Conservation (phyloP, 2,797 vertebrate genomes). For the Pseudomugil tenellus region DNA sequence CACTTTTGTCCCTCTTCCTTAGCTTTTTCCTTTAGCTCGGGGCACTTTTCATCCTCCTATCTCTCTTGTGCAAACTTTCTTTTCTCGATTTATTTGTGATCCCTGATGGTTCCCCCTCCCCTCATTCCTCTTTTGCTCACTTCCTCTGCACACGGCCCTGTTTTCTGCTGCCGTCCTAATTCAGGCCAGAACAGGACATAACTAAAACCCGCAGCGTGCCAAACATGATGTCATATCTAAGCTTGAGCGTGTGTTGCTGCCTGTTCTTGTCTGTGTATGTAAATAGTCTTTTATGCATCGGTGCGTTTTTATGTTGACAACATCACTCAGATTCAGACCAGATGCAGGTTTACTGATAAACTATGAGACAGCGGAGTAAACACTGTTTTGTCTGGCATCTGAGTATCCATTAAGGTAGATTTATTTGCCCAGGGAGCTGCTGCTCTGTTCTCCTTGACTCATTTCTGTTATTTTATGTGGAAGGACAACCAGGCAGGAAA, state of each 20-base stretch:
- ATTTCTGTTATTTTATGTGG: constrained; percentile 47
- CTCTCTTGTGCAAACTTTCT: constrained; percentile 36
- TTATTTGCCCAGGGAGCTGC: constrained; percentile 44
- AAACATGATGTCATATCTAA: constrained; percentile 78
- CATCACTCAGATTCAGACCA: constrained; percentile 43
- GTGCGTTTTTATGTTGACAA: constrained; percentile 36
- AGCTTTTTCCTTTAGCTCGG: constrained; percentile 13
- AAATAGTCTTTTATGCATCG: constrained; percentile 20
- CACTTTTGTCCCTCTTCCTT: background rate
- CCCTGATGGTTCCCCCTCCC: constrained; percentile 55
- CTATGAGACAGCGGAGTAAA: constrained; percentile 27
- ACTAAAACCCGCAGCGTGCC: constrained; percentile 64
- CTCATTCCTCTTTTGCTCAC: constrained; percentile 65
- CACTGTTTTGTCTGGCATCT: constrained; percentile 41
- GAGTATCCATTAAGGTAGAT: constrained; percentile 57
- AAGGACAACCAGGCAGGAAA: constrained; percentile 59
- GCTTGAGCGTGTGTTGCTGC: constrained; percentile 35
- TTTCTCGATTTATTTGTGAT: constrained; percentile 52
- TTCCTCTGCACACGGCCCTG: constrained; percentile 71
- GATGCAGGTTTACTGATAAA: constrained; percentile 50
- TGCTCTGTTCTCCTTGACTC: constrained; percentile 26
- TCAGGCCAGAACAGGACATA: constrained; percentile 76
- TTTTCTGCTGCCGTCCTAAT: constrained; percentile 69
- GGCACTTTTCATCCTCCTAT: constrained; percentile 19
- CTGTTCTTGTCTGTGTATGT: constrained; percentile 35